phyloP scores from a whole-genome alignment of 1,140 invertebrate genomes.

The Bombus waltoni region DNA sequence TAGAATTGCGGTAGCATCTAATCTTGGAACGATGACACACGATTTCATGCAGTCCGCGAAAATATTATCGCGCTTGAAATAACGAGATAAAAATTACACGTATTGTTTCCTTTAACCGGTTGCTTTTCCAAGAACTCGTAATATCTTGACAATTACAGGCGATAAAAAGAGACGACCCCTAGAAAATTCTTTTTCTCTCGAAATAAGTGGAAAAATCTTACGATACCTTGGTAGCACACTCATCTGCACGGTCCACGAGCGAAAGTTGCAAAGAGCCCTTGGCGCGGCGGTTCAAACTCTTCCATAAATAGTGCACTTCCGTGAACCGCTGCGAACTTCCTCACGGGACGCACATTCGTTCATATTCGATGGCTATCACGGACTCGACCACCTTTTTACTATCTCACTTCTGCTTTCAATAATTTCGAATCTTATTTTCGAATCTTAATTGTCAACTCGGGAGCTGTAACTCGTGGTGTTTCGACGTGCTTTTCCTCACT shows the following conservation, averaged over 20 bases:
- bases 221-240: constrained; percentile 50
- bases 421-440: too few species aligned
- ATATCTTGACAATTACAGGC: not conserved
- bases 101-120: not conserved
- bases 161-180: not conserved
- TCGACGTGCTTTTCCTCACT: not conserved
- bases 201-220: not conserved
- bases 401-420: not conserved
- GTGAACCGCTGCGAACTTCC: not conserved
- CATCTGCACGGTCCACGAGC: constrained; percentile 55
- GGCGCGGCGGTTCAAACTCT: constrained; percentile 24
- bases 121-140: not conserved
- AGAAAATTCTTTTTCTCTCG: not conserved
- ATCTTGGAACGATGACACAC: not conserved
- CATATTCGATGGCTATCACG: constrained; percentile 18
- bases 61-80: not conserved
- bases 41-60: not conserved
- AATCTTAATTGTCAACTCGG: too few species aligned
- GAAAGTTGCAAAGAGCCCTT: constrained; percentile 26
- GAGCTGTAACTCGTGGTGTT: not conserved
- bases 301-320: constrained; percentile 34
- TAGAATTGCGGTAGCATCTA: not conserved
- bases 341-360: constrained; percentile 2
- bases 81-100: not conserved
- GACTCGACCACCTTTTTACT: not conserved